phyloP scores from a whole-genome alignment of 2,888 invertebrate species.

The Cerastoderma edule region DNA sequence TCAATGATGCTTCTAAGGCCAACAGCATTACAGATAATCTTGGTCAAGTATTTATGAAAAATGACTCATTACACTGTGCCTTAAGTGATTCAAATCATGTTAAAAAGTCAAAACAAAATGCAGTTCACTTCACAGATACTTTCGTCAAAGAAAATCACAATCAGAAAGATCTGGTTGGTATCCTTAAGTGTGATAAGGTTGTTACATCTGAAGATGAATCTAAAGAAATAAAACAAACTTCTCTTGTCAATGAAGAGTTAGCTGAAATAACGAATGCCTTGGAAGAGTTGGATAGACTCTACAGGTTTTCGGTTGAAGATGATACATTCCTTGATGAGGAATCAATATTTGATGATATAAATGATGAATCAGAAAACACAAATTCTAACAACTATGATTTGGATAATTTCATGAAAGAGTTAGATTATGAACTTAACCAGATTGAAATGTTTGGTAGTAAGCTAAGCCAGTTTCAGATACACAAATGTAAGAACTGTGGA shows the following conservation, averaged over 20 bases:
- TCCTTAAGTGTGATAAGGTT: not conserved
- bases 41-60: too few species aligned
- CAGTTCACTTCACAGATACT: too few species aligned
- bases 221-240: not conserved
- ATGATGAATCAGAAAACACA: not conserved
- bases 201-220: not conserved
- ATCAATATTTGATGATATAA: too few species aligned
- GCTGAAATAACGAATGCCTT: slow-evolving; percentile 14
- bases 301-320: slow-evolving; percentile 33
- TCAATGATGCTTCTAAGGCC: too few species aligned
- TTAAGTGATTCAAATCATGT: too few species aligned
- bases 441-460: slow-evolving; percentile 21
- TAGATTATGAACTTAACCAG: slow-evolving; percentile 30
- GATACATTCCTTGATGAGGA: not conserved
- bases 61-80: too few species aligned
- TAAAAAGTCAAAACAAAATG: too few species aligned
- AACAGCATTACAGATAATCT: too few species aligned
- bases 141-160: too few species aligned
- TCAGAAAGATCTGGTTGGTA: too few species aligned
- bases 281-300: slow-evolving; percentile 45
- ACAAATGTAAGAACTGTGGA: slow-evolving; percentile 52
- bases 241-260: not conserved
- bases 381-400: not conserved
- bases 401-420: slow-evolving; percentile 20
- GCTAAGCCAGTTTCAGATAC: slow-evolving; percentile 28